Evolutionary conservation across 2,797 vertebrate genomes (phyloP).

Genomic region (Psittacula derbiana): DNA sequence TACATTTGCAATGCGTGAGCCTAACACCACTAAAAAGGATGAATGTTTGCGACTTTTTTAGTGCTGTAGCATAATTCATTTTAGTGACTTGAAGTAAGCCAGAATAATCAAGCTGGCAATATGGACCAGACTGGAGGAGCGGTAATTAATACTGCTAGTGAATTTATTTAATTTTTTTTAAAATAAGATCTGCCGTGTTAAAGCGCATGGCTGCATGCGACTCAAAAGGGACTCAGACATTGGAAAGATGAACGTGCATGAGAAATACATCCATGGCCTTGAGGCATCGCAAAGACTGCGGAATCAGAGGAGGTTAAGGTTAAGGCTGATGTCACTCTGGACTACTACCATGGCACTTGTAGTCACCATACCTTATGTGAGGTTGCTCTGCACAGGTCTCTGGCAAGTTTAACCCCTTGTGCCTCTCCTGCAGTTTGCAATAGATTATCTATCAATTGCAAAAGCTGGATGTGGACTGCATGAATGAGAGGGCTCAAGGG

Average conservation of each 20-base stretch:
- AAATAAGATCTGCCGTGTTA: neutral
- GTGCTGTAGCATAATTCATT: constrained; percentile 24
- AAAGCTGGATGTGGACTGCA: rapidly evolving
- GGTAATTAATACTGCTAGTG: constrained; percentile 34
- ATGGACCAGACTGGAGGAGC: neutral
- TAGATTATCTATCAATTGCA: rapidly evolving
- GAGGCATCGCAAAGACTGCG: neutral
- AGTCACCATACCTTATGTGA: neutral
- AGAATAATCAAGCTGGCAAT: constrained; percentile 25
- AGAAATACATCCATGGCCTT: neutral
- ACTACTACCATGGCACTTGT: neutral
- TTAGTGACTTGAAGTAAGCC: neutral
- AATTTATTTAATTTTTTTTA: neutral
- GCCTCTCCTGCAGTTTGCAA: rapidly evolving
- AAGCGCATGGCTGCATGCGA: neutral
- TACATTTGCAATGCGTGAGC: neutral
- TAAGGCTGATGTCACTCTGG: neutral
- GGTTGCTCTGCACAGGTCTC: neutral
- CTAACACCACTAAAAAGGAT: neutral
- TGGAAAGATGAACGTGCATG: neutral
- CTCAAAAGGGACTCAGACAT: neutral
- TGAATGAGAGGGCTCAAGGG: neutral
- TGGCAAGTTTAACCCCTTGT: neutral
- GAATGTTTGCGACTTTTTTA: constrained; percentile 5
- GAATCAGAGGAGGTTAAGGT: neutral